Conservation (phyloP, 2,888 invertebrate genomes). For the Noctua comes region DNA sequence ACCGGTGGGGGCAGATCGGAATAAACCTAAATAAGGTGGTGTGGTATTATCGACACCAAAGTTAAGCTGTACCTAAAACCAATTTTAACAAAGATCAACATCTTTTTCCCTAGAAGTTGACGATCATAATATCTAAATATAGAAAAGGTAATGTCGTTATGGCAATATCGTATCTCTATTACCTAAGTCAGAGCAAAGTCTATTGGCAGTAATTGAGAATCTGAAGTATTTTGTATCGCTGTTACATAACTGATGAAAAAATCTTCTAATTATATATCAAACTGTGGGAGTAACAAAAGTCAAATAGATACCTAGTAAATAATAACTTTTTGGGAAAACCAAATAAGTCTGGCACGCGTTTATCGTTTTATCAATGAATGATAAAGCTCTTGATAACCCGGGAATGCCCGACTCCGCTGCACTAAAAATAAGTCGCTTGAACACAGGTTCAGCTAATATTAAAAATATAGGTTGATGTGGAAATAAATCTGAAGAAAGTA, state of each 20-base stretch:
- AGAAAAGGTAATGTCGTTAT: constrained; percentile 20
- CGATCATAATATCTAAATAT: constrained; percentile 27
- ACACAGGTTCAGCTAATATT: background rate
- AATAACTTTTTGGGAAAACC: constrained; percentile 19
- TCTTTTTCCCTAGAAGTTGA: constrained; percentile 19
- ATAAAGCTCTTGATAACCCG: constrained; percentile 30
- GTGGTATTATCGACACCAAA: background rate
- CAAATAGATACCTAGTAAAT: background rate
- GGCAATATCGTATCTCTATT: background rate
- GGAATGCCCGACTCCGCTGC: constrained; percentile 13
- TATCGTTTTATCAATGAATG: constrained; percentile 24
- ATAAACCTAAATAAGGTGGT: too few species aligned
- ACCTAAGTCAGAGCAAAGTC: background rate
- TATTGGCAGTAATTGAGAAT: background rate
- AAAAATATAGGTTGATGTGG: background rate
- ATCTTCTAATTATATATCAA: background rate
- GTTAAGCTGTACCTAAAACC: background rate
- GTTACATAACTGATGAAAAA: background rate
- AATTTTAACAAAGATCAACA: constrained; percentile 24
- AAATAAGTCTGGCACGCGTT: background rate
- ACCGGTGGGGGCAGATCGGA: too few species aligned
- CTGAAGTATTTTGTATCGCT: background rate
- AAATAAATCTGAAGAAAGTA: background rate
- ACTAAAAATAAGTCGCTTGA: background rate
- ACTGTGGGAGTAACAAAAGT: background rate